Base-by-base conservation (phyloP, 1,140 invertebrate species). In the Ceratosolen solmsi region DNA sequence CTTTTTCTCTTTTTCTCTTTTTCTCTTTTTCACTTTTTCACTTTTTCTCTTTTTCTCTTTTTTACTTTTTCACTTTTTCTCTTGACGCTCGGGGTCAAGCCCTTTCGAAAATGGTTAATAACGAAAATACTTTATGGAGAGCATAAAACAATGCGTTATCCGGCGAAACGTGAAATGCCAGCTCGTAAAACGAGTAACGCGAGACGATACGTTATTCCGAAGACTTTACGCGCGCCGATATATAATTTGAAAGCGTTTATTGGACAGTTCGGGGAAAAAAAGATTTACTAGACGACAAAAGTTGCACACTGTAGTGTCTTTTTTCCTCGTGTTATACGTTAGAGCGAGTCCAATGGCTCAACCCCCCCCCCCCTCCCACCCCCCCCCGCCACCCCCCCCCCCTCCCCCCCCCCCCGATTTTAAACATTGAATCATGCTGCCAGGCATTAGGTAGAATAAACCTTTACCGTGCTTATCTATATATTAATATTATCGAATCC, bases 201-300 rank as follows among this genome's bases (percentile, higher is more conserved):
- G 76, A 68, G 63, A 78, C 60, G 76, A 78, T 78, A 54, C 76
- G 25, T 78, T 78, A 77, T 49, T 30, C 4, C 25, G 30, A 60
- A 46, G 60, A 68, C 76, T 78, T 76, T 78, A 79, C 77, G 46
- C 63, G 60, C 30, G 77, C 77, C 30, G 63, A 70, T 71, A 58
- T 79, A 71, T 79, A 79, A 79, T 79, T 79, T 71, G 51, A 79
- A 71, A 79, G 68, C 65, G 49, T 78, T 78, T 70, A 68, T 78
- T 70, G 76, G 76, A 78, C 76, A 56, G 77, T 27, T 51, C 33
- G 22, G 68, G 36, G 51, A 30, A 71, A 70, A 71, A 46, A 58
- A 71, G 77, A 79, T 79, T 79, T 79, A 79, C n/a, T 58, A 51
- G 77, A 25, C 33, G 77, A 79, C 71, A 51, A 79, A 71, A 71